Evolutionary conservation across 2,113 vertebrate species (phyloP).

Genomic region (Collichthys lucidus): DNA sequence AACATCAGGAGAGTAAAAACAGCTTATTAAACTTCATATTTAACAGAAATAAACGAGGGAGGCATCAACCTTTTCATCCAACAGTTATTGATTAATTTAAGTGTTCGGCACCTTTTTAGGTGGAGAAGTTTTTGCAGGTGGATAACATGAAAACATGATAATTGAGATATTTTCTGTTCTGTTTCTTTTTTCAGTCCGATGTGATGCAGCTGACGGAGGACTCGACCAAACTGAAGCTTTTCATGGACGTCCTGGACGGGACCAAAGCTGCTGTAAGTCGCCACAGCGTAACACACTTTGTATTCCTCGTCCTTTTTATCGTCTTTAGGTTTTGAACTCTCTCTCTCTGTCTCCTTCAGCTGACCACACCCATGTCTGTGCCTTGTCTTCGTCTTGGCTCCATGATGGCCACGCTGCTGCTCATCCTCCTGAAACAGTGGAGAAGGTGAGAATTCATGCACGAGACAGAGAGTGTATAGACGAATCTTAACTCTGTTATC

Average conservation of each 20-base stretch:
- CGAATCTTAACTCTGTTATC: neutral
- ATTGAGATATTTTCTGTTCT: neutral
- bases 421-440: constrained; percentile 95
- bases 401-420: constrained; percentile 93
- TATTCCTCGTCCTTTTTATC: neutral
- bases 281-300: neutral
- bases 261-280: constrained; percentile 91
- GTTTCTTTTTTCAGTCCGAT: constrained; percentile 88
- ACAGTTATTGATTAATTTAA: too few species aligned
- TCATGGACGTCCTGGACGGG: constrained; percentile 92
- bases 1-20: too few species aligned
- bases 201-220: constrained; percentile 92
- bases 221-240: constrained; percentile 87
- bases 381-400: constrained; percentile 93
- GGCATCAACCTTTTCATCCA: too few species aligned
- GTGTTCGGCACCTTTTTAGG: too few species aligned
- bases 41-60: too few species aligned
- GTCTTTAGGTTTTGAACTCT: neutral
- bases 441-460: constrained; percentile 83
- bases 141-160: neutral
- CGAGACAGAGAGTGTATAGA: neutral
- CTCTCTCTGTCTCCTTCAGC: constrained; percentile 74
- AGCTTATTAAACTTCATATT: too few species aligned
- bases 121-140: neutral
- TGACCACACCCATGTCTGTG: constrained; percentile 88